These are phyloP conservation scores for Orthonychiurus folsomi DNA, from an alignment of 2,888 invertebrate species.

Conservation along the genomic window DNA sequence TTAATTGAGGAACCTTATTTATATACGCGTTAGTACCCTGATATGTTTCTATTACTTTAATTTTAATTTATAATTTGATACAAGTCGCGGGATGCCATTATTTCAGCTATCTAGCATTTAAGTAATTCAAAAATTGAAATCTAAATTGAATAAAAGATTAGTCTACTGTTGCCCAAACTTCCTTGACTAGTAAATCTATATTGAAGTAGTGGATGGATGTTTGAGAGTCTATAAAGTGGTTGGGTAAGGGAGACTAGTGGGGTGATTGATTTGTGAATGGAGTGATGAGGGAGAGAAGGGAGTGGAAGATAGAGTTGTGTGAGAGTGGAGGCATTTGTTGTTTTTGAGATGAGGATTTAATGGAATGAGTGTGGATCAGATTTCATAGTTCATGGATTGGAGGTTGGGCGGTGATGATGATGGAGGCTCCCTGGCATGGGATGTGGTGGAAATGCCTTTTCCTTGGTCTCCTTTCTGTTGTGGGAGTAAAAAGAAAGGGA, in stretches of 20 bases:
- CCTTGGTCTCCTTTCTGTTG: constrained; percentile 19
- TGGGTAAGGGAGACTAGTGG: no score
- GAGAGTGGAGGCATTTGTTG: constrained; percentile 7
- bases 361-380: constrained; percentile 26
- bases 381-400: constrained; percentile 23
- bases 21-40: no score
- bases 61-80: no score
- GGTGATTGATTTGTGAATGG: constrained; percentile 1
- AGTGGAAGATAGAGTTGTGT: constrained; percentile 14
- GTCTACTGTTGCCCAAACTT: no score
- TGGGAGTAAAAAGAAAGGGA: constrained; percentile 15
- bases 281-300: constrained; percentile 5
- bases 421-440: constrained; percentile 13
- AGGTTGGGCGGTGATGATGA: constrained; percentile 6
- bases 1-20: no score
- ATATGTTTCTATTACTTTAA: no score
- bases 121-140: no score
- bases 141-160: no score
- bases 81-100: no score
- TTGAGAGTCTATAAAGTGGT: background rate
- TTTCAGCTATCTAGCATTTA: no score
- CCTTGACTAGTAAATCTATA: no score
- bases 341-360: constrained; percentile 25
- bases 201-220: no score
- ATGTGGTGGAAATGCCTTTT: constrained; percentile 13